Evolutionary conservation across 2,888 invertebrate genomes (phyloP).

Genomic region (Tethea ocularis): DNA sequence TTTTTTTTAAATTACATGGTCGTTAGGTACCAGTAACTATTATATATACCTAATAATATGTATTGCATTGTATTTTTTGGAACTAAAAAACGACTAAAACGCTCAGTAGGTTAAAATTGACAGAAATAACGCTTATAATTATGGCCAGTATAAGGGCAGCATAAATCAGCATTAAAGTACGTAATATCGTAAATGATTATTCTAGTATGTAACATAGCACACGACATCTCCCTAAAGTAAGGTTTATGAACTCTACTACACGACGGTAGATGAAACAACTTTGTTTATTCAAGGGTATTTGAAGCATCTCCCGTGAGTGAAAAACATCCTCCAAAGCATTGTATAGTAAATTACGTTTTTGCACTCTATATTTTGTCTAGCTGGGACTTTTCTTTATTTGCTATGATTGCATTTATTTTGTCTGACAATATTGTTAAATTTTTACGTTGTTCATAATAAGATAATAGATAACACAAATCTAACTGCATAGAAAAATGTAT

Average conservation of each 20-base stretch:
- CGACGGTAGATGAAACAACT: slow-evolving; percentile 30
- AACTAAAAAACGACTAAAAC: no score
- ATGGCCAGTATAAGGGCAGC: slow-evolving; percentile 23
- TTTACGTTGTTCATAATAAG: no score
- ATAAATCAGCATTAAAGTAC: slow-evolving; percentile 32
- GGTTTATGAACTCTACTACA: slow-evolving; percentile 27
- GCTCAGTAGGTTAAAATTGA: no score
- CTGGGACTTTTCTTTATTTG: not conserved
- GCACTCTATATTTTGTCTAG: not conserved
- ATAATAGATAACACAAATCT: no score
- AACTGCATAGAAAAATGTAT: no score
- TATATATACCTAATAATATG: no score
- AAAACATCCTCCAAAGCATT: not conserved
- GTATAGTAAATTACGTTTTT: slow-evolving; percentile 1
- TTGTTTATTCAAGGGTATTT: slow-evolving; percentile 26
- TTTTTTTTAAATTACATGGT: not conserved
- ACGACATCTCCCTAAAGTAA: slow-evolving; percentile 30
- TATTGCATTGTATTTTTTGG: no score
- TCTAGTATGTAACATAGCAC: slow-evolving; percentile 7
- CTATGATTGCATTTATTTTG: not conserved
- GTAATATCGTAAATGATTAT: slow-evolving; percentile 26
- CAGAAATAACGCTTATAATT: not conserved
- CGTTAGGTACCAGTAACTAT: no score
- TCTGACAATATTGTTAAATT: no score
- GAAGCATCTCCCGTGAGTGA: slow-evolving; percentile 17